Base-by-base conservation (phyloP, 35 echinoderm and acorn worm genomes). In the Lytechinus pictus region DNA sequence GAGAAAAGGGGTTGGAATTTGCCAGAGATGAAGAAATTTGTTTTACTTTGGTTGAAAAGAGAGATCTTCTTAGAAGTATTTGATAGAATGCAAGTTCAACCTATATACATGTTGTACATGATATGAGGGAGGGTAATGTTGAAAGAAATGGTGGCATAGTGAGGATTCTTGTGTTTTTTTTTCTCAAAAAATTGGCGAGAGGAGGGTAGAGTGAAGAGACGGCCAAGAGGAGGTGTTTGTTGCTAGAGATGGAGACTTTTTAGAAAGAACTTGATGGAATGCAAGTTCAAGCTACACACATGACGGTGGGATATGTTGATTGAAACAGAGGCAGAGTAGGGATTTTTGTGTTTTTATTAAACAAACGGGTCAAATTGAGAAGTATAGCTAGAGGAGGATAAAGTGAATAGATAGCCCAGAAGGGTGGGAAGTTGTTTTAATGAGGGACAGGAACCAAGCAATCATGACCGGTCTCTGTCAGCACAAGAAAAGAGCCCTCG, bases 381-480 rank as follows among this genome's bases (percentile, higher is more conserved):
- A 51, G 29, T 79, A 24, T 16, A 79, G 4, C 19, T 0, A 79
- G 21, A 79, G 16, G 4, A 24, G 21, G 66, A 79, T 79, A 16
- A 79, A 16, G 66, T 79, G 16, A 79, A 79, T 7, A 79, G 29
- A 54, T 90, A 54, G 88, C 88, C 88, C 5, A 93, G 92, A 93
- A 55, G 55, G 92, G 52, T 93, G 92, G 92, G 92, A 93, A 93
- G 54, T 93, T 93, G 92, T 93, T 93, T 9, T 93, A 93, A 57
- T 57, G 92, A 54, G 52, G 27, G 54, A 93, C 92, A 93, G 92
- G 92, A 93, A 55, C 54, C 92, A 10, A 28, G 53, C 92, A 93
- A 93, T 93, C 92, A 93, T 57, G 92, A 9, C 52, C 55, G 53
- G 54, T 93, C 92, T 57, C 52, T 93, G 92, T 93, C 92, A 93